Conservation (phyloP, 2,888 invertebrate species). For the Nomada hirtipes region DNA sequence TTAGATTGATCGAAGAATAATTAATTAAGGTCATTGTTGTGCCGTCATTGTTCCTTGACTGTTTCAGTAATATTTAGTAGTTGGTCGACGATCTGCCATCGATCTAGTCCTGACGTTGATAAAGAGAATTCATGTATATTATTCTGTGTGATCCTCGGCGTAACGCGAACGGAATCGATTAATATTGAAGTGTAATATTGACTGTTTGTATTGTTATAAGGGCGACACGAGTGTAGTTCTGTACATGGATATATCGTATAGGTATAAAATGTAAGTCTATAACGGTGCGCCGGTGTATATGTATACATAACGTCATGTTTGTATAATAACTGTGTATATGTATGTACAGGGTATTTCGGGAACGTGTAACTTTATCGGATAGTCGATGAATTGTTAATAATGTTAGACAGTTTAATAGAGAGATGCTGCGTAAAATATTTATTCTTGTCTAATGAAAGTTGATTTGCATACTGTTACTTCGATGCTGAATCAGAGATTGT, state of each 20-base stretch:
- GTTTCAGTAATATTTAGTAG: conserved; percentile 33
- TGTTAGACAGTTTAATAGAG: neutral
- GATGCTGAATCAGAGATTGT: neutral
- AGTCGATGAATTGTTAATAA: neutral
- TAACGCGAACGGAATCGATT: conserved; percentile 57
- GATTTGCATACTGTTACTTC: conserved; percentile 10
- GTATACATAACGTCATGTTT: conserved; percentile 48
- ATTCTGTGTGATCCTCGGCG: conserved; percentile 58
- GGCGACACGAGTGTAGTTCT: conserved; percentile 71
- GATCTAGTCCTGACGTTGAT: conserved; percentile 44
- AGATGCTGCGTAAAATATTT: neutral
- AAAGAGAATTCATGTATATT: conserved; percentile 45
- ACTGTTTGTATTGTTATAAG: conserved; percentile 80
- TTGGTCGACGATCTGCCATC: conserved; percentile 49
- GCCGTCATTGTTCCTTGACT: conserved; percentile 59
- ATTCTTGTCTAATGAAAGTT: neutral
- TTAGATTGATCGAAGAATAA: conserved; percentile 24
- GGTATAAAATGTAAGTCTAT: conserved; percentile 36
- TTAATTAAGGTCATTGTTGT: conserved; percentile 49
- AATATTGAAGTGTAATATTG: conserved; percentile 65
- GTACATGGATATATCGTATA: conserved; percentile 56
- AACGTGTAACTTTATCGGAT: conserved; percentile 23
- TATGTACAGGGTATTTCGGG: conserved; percentile 26
- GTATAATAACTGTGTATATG: conserved; percentile 40
- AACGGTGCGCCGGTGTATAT: conserved; percentile 38